Base-by-base conservation (phyloP, 2,797 vertebrate species). In the Thripadectes ignobilis region DNA sequence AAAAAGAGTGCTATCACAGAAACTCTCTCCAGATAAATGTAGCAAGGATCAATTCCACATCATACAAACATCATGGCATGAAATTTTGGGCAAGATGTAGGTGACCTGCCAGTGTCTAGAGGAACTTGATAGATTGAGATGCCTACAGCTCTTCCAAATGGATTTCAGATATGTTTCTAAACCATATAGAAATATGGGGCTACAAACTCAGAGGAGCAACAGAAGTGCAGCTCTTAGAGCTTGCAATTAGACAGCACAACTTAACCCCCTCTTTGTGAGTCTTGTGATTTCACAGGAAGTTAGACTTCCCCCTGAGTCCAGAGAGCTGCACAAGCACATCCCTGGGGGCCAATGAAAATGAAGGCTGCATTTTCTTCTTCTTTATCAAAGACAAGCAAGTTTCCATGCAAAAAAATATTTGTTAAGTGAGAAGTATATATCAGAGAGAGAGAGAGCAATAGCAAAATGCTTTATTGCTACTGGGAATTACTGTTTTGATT, bases 391-490 rank as follows among this genome's bases (percentile, higher is more conserved):
- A 61, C 48, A 75, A 84, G 45, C 4, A 88, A 86, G 41, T 49
- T 91, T 43, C n/a, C 52, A 84, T 52, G 57, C 54, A 68, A 83
- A 92, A 74, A 79, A 69, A 68, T 27, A n/a, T 66, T 79, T 66
- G 29, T 55, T 87, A 93, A 86, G 71, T 41, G 48, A 74, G 46
- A 79, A 61, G 39, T 32, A 79, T 15, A 6, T 48, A 91, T 68
- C 55, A 78, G 73, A 85, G n/a, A 34, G 34, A 87, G 36, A 34
- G 34, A 83, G 38, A 71, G 61, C 59, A 84, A 93, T 22, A 63
- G 78, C 86, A 86, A 63, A 76, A 24, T 49, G 9, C 45, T 81
- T 95, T 84, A 89, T 93, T 93, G n/a, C 68, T 80, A 65, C 38
- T 72, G 54, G 62, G 63, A 90, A 85, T 81, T 93, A 84, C 83